Evolutionary conservation across 2,888 invertebrate species (phyloP).

Genomic region (Lepidocyrtinus sp.): DNA sequence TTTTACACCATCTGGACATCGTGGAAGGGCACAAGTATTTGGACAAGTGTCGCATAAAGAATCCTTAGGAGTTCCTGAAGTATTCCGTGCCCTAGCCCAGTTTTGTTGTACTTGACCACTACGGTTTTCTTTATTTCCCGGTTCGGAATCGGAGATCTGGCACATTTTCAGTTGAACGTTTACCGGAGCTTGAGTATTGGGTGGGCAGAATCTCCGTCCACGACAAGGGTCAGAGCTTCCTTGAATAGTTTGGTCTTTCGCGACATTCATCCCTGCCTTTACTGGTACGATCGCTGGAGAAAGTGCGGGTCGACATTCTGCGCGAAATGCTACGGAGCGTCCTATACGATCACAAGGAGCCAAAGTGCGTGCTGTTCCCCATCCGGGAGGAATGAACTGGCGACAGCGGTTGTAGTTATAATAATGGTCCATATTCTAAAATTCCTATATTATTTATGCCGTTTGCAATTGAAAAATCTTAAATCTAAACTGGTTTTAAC

Average conservation of each 20-base stretch:
- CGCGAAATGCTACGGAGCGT: slow-evolving; percentile 30
- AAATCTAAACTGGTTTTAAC: too few relatives aligned
- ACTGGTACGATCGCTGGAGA: slow-evolving; percentile 18
- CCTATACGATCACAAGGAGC: slow-evolving; percentile 34
- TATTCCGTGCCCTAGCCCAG: not conserved
- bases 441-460: slow-evolving; percentile 24
- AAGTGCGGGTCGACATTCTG: slow-evolving; percentile 25
- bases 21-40: slow-evolving; percentile 25
- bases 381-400: slow-evolving; percentile 43
- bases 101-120: not conserved
- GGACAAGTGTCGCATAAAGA: slow-evolving; percentile 30
- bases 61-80: not conserved
- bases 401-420: slow-evolving; percentile 42
- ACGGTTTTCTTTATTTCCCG: not conserved
- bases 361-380: slow-evolving; percentile 40
- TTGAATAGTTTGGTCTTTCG: not conserved
- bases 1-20: slow-evolving; percentile 38
- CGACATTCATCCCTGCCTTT: slow-evolving; percentile 35
- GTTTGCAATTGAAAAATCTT: too few relatives aligned
- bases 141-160: slow-evolving; percentile 1
- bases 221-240: slow-evolving; percentile 27
- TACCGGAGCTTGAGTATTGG: slow-evolving; percentile 25
- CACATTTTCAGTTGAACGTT: slow-evolving; percentile 46
- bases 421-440: slow-evolving; percentile 26
- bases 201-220: slow-evolving; percentile 25